Evolutionary conservation across 2,888 invertebrate genomes (phyloP), one percentile per base, ranked within the genome.

Genomic region (Odontomyia ornata): DNA sequence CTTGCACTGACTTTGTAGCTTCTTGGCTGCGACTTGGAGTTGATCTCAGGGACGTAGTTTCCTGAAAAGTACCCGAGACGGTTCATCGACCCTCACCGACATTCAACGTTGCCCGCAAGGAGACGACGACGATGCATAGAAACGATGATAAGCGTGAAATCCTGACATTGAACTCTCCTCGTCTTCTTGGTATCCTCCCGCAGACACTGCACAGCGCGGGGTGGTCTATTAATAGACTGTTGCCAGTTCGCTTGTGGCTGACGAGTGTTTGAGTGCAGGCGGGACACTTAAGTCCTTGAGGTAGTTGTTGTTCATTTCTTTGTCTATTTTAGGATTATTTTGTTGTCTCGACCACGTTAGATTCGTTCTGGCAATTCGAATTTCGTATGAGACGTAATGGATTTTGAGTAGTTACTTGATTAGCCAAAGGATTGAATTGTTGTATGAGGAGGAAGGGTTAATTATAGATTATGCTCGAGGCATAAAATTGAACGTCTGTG

Each of bases 161-260:
- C 78, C 78, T 78, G 78, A 73, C 76, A 72, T 72, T 76, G 76
- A 72, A 76, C 72, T 78, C 64, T 52, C 73, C 67, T 11, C 23
- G 69, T 13, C 27, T 76, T 7, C 21, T 47, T n/a, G 15, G 25
- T 77, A 77, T 77, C 77, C 77, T 79, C 77, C 30, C 27, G 46
- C 36, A 67, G 52, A 30, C 75, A 75, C 27, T 15, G n/a, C 30
- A 52, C 72, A 23, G 73, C n/a, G 71, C 64, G 71, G 46, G 71
- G 71, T 73, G 60, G 60, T 73, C 60, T 73, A 73, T 57, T 30
- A 73, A 73, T 73, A 73, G 73, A 57, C 69, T 69, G 47, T 69
- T 43, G 69, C 46, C 13, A 46, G 13, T 69, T 23, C 23, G 69
- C 21, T 47, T 69, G 46, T 11, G 46, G 28, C 64, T 28, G 67